Base-by-base conservation (phyloP, 2,797 vertebrate species). In the Sitta carolinensis region DNA sequence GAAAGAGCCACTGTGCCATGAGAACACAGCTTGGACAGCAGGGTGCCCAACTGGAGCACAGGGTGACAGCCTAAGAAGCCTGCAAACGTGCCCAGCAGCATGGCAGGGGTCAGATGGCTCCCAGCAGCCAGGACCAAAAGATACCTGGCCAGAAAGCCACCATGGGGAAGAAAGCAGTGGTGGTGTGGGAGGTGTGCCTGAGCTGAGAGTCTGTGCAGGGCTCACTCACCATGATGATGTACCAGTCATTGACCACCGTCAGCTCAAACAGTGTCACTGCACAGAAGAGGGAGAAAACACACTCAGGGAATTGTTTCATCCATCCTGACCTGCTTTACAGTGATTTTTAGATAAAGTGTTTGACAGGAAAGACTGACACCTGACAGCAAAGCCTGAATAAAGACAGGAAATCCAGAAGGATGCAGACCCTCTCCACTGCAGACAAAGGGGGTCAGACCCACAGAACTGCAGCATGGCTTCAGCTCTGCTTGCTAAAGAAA, bases 211-310 rank as follows among this genome's bases (percentile, higher is more conserved):
- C 30, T 58, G 75, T 63, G 14, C 7, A 51, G 75, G 79, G 7
- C 55, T 70, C 61, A 94, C 97, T 97, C 95, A 99, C 99, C 99
- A 99, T 99, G 83, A 99, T 99, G 95, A 99, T 99, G 97, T 99
- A 99, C 99, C 99, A 99, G 97, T 99, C 99, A 77, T 99, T 99
- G 97, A 99, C 99, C 4, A 99, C 99, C 0, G 99, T 99, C 96
- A 99, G 98, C 97, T 99, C 99, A 95, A 99, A 99, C 96, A 99
- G 97, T 2, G 99, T 99, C 94, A 99, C 99, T 99, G 97, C 30
- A 92, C 51, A 61, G 8, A 13, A 58, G 38, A 26, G 59, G 51
- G 45, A 80, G 38, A 42, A 20, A 86, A 90, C 90, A 78, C 4
- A 75, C 4, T 91, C 25, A 75, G 32, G 34, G 13, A 10, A 21